Evolutionary conservation across 2,888 invertebrate species (phyloP).

Genomic region (Hetaerina titia): DNA sequence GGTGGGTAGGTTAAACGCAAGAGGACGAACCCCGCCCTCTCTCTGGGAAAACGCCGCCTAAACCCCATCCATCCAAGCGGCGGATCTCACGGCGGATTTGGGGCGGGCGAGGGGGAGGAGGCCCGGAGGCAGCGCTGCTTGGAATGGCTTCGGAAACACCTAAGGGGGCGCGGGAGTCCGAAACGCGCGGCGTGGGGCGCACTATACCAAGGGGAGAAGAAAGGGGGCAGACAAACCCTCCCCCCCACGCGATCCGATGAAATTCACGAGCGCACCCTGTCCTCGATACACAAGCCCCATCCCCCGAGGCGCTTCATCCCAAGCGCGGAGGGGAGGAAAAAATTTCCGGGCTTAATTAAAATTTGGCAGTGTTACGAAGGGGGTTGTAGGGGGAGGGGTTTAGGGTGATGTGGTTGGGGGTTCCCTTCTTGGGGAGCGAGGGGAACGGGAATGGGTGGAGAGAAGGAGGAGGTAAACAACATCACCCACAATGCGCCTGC

Average conservation of each 20-base stretch:
- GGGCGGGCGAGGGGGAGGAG: not conserved
- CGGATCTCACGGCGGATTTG: slow-evolving; percentile 38
- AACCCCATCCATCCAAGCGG: slow-evolving; percentile 33
- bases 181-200: too few species aligned
- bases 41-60: not conserved
- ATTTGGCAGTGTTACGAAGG: slow-evolving; percentile 32
- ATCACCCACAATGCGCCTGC: not conserved
- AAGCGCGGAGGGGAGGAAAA: not conserved
- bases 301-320: not conserved
- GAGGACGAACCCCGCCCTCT: slow-evolving; percentile 14
- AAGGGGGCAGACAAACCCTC: not conserved
- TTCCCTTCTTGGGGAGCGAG: not conserved
- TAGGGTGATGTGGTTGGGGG: not conserved
- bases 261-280: not conserved
- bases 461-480: not conserved
- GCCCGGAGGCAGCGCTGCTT: not conserved
- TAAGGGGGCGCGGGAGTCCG: not conserved
- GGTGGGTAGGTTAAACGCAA: not conserved
- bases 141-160: slow-evolving; percentile 8
- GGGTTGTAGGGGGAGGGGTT: not conserved
- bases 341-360: slow-evolving; percentile 53
- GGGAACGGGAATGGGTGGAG: not conserved
- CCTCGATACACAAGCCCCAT: not conserved
- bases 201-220: not conserved
- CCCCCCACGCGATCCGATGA: not conserved